Evolutionary conservation across 1,140 invertebrate species (phyloP).

Genomic region (Mylabris phalerata): DNA sequence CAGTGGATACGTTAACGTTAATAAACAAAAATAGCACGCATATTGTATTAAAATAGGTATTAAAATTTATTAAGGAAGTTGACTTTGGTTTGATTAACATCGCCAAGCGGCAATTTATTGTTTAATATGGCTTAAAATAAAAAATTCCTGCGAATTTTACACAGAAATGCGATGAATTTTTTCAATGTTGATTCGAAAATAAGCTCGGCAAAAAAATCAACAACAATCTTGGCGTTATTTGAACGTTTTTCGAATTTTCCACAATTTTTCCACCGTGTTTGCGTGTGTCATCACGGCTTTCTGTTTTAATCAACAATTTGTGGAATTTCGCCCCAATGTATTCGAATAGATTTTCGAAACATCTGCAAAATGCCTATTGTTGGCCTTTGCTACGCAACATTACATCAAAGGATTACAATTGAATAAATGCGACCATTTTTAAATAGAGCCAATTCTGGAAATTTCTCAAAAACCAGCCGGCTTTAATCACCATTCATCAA

Average conservation of each 20-base stretch:
- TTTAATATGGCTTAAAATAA: not conserved
- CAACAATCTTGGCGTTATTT: not conserved
- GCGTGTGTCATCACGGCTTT: too few relatives aligned
- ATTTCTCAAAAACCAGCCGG: not conserved
- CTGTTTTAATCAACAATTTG: too few relatives aligned
- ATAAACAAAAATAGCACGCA: too few relatives aligned
- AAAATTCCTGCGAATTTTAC: conserved; percentile 6
- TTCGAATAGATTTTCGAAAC: not conserved
- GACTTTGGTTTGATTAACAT: conserved; percentile 1
- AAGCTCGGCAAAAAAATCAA: too few relatives aligned
- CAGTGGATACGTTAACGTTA: too few relatives aligned
- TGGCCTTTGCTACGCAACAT: conserved; percentile 1
- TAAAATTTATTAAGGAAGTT: not conserved
- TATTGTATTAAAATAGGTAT: too few relatives aligned
- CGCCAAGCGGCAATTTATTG: not conserved
- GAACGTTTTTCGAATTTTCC: conserved; percentile 7
- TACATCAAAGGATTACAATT: conserved; percentile 14
- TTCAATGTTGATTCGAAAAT: not conserved
- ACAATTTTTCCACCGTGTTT: not conserved
- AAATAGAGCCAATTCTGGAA: not conserved
- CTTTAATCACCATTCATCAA: conserved; percentile 8
- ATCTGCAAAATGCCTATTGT: conserved; percentile 12
- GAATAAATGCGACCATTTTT: conserved; percentile 3
- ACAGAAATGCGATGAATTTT: conserved; percentile 3
- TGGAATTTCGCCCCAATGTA: too few relatives aligned